Evolutionary conservation across 2,797 vertebrate genomes (phyloP), one percentile per base, ranked within the genome.

Genomic region (Neopelma chrysocephalum): DNA sequence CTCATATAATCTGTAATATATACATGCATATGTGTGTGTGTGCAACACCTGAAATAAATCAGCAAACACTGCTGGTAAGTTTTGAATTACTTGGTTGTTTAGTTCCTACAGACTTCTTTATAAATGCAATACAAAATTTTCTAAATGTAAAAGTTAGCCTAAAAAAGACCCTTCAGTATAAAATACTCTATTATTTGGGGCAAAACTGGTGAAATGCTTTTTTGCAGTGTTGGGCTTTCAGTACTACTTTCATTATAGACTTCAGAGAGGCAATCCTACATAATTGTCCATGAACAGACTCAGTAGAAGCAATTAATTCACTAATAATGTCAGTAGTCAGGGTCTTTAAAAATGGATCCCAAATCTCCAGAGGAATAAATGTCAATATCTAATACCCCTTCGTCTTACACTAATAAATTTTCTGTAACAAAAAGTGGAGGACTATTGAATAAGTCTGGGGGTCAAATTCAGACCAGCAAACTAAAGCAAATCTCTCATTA

Each of bases 1-100:
- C 34, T 78, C 34, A 66, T 68, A 64, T 22, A 86, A 78, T 42
- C 26, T 19, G 6, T 31, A 53, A 64, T 43, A 66, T 43, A 81
- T 9, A 31, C 4, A 10, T 51, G 4, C 2, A 12, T 27, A 1
- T 2, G 0, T 65, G 0, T 62, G 16, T 47, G 15, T n/a, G 32
- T 69, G 38, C 7, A 71, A 68, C 29, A 45, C 1, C 21, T 68
- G 57, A 69, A 93, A 66, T 34, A 73, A 53, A 60, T 61, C 38
- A 61, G 21, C 5, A 64, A 47, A 34, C 27, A 47, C 11, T 23
- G 14, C 48, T 20, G 25, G 4, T 47, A 75, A 61, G 13, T 23
- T 96, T 79, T 65, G 7, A 62, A 61, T 66, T 75, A 22, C 17
- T 69, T 79, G 3, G 10, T 81, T 80, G 17, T 48, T 69, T 50